Evolutionary conservation across 2,797 vertebrate genomes (phyloP), one percentile per base, ranked within the genome.

Genomic region (Fratercula arctica): DNA sequence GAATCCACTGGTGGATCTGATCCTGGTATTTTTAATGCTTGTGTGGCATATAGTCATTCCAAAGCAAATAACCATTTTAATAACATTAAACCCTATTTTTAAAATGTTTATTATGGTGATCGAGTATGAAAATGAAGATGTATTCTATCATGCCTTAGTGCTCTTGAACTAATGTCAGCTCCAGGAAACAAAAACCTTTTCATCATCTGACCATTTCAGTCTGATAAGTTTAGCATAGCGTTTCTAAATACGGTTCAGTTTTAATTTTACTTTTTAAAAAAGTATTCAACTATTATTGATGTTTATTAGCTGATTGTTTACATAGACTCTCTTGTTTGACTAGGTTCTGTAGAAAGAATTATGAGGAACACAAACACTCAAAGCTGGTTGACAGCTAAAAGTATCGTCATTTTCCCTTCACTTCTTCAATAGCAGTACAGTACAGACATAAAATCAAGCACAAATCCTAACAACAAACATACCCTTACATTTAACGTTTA

Each of bases 191-290:
- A 43, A 39, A 16, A 3, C 2, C 3, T 79, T 66, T 68, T 29
- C 7, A n/a, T 54, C 3, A 41, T 26, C 5, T 1, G 5, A 41
- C 5, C 0, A 21, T 64, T 79, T 89, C 4, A 13, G 3, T 14
- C 19, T 63, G 19, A 33, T 37, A 43, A 50, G 1, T 64, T 23
- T 25, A 7, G 5, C 8, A 66, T 21, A 85, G 17, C 4, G 21
- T 53, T 51, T 57, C 35, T 29, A 60, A 64, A 70, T 51, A 66
- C 0, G 0, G 1, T 25, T 92, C 8, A n/a, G 10, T 28, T 83
- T 83, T 73, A 50, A 31, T n/a, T 48, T 39, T 18, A 31, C 0
- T 43, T 35, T 6, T 51, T 51, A 0, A 1, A 29, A 50, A 67
- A n/a, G 0, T 18, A 9, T 43, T 61, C 31, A 74, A 9, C 2